phyloP scores from a whole-genome alignment of 1,140 invertebrate genomes.

The Propsilocerus akamusi region DNA sequence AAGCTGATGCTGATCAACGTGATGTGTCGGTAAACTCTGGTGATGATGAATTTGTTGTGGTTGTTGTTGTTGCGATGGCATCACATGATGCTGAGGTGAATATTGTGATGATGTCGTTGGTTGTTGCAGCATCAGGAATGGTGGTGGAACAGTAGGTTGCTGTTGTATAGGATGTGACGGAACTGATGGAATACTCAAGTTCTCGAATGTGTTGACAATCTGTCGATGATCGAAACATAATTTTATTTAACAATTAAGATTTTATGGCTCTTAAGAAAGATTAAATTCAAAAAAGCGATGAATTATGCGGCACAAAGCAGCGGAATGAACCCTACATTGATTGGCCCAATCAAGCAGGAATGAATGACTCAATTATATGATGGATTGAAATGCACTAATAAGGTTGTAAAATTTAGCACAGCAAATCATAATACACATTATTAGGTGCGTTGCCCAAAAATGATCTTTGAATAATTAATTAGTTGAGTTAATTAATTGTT shows the following conservation, averaged over 20 bases:
- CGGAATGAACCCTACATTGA: too few relatives aligned
- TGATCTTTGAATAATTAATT: too few relatives aligned
- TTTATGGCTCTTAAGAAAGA: not conserved
- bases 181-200: constrained; percentile 15
- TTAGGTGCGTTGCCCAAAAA: too few relatives aligned
- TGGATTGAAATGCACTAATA: too few relatives aligned
- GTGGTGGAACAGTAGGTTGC: constrained; percentile 13
- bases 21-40: constrained; percentile 14
- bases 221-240: too few relatives aligned
- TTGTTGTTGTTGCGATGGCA: constrained; percentile 10
- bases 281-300: not conserved
- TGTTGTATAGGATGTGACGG: constrained; percentile 10
- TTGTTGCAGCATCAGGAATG: constrained; percentile 22
- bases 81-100: constrained; percentile 14
- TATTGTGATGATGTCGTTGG: constrained; percentile 17
- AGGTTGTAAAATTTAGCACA: too few relatives aligned
- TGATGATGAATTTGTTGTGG: constrained; percentile 22
- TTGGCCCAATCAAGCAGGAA: too few relatives aligned
- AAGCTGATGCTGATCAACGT: not conserved
- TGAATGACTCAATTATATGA: too few relatives aligned
- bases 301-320: not conserved
- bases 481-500: not conserved
- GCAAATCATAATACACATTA: too few relatives aligned
- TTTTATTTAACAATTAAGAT: constrained; percentile 1
- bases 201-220: constrained; percentile 21